A percentile compares a stretch with the other conserved stretches of the same genome.
phyloP scores from a whole-genome alignment of 2,113 vertebrate genomes.

The Rafetus swinhoei region DNA sequence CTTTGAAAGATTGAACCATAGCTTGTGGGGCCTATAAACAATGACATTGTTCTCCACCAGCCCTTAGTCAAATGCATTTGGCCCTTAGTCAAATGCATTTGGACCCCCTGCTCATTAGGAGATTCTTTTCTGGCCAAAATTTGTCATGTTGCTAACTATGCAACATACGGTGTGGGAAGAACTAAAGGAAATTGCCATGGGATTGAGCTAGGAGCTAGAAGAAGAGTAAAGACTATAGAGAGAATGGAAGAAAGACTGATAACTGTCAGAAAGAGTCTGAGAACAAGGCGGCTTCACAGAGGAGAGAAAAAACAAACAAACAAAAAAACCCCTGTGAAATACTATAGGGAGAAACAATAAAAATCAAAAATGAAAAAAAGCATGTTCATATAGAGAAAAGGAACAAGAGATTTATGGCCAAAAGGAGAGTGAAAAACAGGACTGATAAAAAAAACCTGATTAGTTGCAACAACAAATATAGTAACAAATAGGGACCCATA shows the following conservation, averaged over 20 bases:
- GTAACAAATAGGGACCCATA: not conserved
- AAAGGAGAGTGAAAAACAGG: not conserved
- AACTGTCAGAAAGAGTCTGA: not conserved
- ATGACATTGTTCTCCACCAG: not conserved
- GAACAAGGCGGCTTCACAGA: not conserved
- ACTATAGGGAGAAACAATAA: not conserved
- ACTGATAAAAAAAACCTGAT: not conserved
- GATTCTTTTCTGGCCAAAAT: not conserved
- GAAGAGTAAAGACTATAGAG: not conserved
- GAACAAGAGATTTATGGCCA: not conserved
- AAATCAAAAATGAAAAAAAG: accelerated
- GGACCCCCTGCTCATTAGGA: not conserved
- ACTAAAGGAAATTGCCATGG: not conserved
- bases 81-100: not conserved
- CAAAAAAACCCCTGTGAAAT: not conserved
- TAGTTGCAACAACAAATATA: not conserved
- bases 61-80: not conserved
- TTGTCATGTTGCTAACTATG: not conserved
- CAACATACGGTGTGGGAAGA: not conserved
- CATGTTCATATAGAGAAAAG: accelerated
- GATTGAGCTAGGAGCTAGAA: not conserved
- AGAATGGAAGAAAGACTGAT: accelerated
- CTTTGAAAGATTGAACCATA: not conserved
- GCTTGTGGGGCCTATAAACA: not conserved
- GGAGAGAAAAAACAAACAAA: not conserved